Base-by-base conservation (phyloP, 1,140 invertebrate genomes). In the Drosophila seguyi region DNA sequence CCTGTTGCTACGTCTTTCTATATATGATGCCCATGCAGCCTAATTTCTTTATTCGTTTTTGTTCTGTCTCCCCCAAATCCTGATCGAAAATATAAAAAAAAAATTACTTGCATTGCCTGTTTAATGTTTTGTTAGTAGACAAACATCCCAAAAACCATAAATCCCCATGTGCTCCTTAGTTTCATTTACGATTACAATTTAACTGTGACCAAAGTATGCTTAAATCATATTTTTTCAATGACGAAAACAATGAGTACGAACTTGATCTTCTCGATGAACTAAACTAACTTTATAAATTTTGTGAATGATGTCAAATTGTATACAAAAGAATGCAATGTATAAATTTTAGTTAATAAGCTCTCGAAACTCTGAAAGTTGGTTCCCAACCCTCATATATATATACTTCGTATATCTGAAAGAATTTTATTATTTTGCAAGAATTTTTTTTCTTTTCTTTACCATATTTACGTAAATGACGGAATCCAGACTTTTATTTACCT, bases 81-180 rank as follows among this genome's bases (percentile, higher is more conserved):
- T 22, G 18, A 58, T 73, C 34, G 29, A 29, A 61, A 61, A 61
- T 55, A 44, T 73, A 44, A 53, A 16, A 78, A 52, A 74, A 42
- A 39, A 73, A 20, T 20, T 63, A 63, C 66, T 63, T 55, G 31
- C 66, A 66, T 88, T 74, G 67, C 76, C 55, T 84, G 68, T 77
- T 81, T 65, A 78, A 81, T 84, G 76, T 88, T 87, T 79, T 79
- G 68, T 87, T 71, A 68, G 65, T 74, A 71, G 85, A 84, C 77
- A 88, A 68, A 59, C 34, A 48, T 44, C 61, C 71, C 31, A 56
- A 62, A 59, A 48, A 34, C 27, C 38, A 47, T 55, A 58, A 18
- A 58, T 48, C 45, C 45, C 63, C 66, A 50, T 84, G 68, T 88
- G 62, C 59, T 77, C 73, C 62, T 31, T 63, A 79, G 66, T 48